Evolutionary conservation across 2,888 invertebrate species (phyloP), one percentile per base, ranked within the genome.

Genomic region (Calliscelio sp.): DNA sequence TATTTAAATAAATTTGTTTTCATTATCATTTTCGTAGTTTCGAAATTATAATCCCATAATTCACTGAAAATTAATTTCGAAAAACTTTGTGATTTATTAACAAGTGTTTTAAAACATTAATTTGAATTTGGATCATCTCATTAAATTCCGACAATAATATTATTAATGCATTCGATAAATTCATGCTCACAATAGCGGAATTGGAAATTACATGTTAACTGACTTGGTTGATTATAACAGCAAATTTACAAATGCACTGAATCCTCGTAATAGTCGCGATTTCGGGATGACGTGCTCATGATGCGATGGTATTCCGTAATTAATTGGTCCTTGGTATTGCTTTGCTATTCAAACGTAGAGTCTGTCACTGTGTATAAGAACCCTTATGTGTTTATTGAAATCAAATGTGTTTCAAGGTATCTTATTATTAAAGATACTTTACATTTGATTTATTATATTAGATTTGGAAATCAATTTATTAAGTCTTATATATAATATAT

Each of bases 191-290:
- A 46, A 49, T 65, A 32, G 28, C 32, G 22, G 32, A 32, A 49
- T 49, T 32, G 11, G 20, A 49, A 59, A 38, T 53, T 49, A 16
- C 24, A 53, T 38, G 51, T 35, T n/a, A 35, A 53, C 35, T n/a
- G 38, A 28, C 41, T 28, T 20, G n/a, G n/a, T 70, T 16, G 20
- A 28, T 38, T 24, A 28, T 55, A 44, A 51, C 55, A 55, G 14
- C 32, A 49, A 46, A 71, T 49, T 71, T 32, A 35, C 59, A 59
- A 57, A 46, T 46, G 16, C 14, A 16, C 25, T 46, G 71, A 32
- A 71, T 59, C 46, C 57, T 49, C 59, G 41, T 24, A 71, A 46
- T 59, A 59, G 55, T 57, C 24, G 46, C 57, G 49, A 46, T 71
- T 59, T 49, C 28, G 32, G 32, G 22, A 71, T 59, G 71, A 35